Percentiles rank a stretch among this genome's conserved stretches.
Conservation (phyloP, 2,888 invertebrate species). For the Scaptomyza cyrtandrae region DNA sequence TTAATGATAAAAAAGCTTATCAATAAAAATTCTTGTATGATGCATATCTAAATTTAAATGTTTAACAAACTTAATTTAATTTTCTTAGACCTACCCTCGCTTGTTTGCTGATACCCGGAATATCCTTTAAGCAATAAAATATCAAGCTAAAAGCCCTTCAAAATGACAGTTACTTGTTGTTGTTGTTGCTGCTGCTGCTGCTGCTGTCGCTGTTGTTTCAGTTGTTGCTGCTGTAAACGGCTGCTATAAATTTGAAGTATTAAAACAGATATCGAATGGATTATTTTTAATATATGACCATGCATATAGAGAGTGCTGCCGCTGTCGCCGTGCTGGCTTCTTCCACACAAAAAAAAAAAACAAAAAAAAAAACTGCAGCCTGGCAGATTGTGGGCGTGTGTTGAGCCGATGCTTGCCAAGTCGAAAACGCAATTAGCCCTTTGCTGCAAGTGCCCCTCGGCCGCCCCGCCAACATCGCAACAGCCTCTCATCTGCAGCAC, state of each 20-base stretch:
- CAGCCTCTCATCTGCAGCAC: neutral
- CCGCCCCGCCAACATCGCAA: neutral
- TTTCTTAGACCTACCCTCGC: constrained; percentile 41
- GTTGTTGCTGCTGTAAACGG: constrained; percentile 53
- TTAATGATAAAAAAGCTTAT: too few relatives aligned
- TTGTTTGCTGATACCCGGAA: constrained; percentile 37
- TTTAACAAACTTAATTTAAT: neutral
- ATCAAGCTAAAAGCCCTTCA: constrained; percentile 75
- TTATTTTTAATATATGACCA: constrained; percentile 76
- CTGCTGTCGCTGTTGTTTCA: constrained; percentile 28
- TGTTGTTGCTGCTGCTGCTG: constrained; percentile 32
- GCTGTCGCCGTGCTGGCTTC: constrained; percentile 10
- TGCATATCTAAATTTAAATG: too few relatives aligned
- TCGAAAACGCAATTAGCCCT: constrained; percentile 68
- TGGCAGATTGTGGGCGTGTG: constrained; percentile 45
- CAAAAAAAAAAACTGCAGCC: constrained; percentile 57
- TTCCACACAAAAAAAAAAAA: neutral
- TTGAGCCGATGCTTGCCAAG: constrained; percentile 55
- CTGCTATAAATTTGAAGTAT: constrained; percentile 76
- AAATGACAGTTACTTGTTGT: constrained; percentile 63
- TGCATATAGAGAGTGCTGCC: constrained; percentile 48
- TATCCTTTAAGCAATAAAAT: constrained; percentile 77
- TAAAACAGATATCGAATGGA: constrained; percentile 78
- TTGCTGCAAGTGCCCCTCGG: constrained; percentile 50
- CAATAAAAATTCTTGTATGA: too few relatives aligned